A percentile compares a stretch with the other conserved stretches of the same genome.
Evolutionary conservation across 2,797 vertebrate genomes (phyloP).

Genomic region (Hozukius guyotensis): DNA sequence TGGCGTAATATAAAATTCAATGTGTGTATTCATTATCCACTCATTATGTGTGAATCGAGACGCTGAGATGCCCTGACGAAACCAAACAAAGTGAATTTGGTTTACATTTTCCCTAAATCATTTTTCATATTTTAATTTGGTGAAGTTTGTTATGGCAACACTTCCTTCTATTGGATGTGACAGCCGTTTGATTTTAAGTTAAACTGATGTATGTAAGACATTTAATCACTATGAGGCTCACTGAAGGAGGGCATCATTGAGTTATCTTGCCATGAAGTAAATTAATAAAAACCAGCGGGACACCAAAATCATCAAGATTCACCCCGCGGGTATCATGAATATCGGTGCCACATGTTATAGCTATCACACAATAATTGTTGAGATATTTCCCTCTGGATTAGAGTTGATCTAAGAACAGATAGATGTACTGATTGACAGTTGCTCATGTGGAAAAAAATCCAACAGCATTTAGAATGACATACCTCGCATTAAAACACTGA

Average conservation of each 20-base stretch:
- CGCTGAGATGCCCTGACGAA: neutral
- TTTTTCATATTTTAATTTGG: neutral
- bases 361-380: neutral
- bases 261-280: too few species aligned
- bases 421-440: neutral
- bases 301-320: too few species aligned
- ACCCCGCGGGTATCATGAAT: neutral
- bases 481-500: neutral
- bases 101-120: neutral
- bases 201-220: neutral
- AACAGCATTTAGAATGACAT: neutral
- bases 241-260: too few species aligned
- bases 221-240: too few species aligned
- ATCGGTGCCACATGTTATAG: neutral
- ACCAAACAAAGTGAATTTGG: neutral
- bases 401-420: neutral
- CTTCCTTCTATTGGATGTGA: neutral
- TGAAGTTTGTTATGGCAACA: neutral
- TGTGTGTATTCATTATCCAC: neutral
- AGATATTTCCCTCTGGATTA: neutral
- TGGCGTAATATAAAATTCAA: neutral
- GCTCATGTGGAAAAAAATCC: neutral
- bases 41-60: neutral
- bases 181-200: neutral
- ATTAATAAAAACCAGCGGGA: too few species aligned